Percentiles rank a stretch among this genome's conserved stretches.
Evolutionary conservation across 2,797 vertebrate species (phyloP).

Genomic region (Peromyscus attwateri): DNA sequence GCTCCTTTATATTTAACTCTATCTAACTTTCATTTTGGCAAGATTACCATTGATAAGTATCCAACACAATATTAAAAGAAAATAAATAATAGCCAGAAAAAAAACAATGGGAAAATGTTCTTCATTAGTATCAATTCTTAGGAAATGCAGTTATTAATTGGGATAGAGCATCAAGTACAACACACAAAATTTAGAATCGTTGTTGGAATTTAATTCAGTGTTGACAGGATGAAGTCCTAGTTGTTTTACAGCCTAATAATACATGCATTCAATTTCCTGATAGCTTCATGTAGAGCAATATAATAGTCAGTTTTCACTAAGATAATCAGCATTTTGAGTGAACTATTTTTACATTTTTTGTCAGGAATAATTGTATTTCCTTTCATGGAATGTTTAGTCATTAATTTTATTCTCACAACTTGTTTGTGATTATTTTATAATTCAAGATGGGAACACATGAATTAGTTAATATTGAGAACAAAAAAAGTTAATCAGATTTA

Average conservation of each 20-base stretch:
- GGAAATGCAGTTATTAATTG: background rate
- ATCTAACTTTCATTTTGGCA: background rate
- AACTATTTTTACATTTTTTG: conserved; percentile 14
- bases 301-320: conserved; percentile 14
- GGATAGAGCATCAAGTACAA: background rate
- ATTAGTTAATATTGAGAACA: background rate
- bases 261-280: conserved; percentile 20
- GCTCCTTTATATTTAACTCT: background rate
- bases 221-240: background rate
- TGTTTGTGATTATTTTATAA: conserved; percentile 42
- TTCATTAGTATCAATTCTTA: background rate
- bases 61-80: background rate
- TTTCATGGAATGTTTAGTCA: conserved; percentile 52
- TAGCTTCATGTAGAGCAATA: background rate
- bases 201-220: background rate
- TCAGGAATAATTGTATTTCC: background rate
- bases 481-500: conserved; percentile 30
- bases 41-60: background rate
- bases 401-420: conserved; percentile 54
- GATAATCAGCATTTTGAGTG: conserved; percentile 14
- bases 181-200: background rate
- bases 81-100: background rate
- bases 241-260: conserved; percentile 28
- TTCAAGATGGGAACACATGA: conserved; percentile 25
- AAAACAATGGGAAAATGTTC: background rate